Base-by-base conservation (phyloP, 2,888 invertebrate genomes). In the Pandemis corylana region DNA sequence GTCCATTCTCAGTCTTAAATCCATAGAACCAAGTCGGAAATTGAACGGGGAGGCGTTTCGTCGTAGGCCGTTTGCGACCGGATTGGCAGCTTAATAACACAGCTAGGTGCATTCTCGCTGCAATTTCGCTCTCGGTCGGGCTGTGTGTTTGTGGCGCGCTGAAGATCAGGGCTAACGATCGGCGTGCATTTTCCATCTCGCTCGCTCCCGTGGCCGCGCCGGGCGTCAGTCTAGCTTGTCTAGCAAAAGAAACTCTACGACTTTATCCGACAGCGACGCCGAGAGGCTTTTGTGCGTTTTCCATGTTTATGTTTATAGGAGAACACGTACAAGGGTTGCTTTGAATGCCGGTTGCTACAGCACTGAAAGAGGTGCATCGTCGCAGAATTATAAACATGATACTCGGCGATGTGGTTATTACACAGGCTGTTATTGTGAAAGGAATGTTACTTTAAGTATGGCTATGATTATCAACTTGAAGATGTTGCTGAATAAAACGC, bases 131-230 rank as follows among this genome's bases (percentile, higher is more conserved):
- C 94, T 94, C 94, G 93, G 93, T 94, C 93, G 94, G 93, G 91
- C 91, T 94, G 87, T 94, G 91, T 94, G 94, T 94, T 94, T 94
- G 94, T 94, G 92, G 94, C 94, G 93, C 93, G 93, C 87, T 94
- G 94, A 94, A 94, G 94, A 94, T 94, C 94, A 94, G 93, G 94
- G 94, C 94, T 94, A 94, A 94, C 94, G 94, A 94, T 94, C 93
- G 93, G 89, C 90, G 88, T 84, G 86, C 81, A 77, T 83, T 79
- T 80, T 83, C 87, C 84, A 81, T 93, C 92, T 85, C 90, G 68
- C 84, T 93, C 91, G 81, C 90, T 84, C 90, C 62, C 82, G 76
- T 41, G 7, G 56, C 81, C 59, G 77, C 79, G 77, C 72, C 77
- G 71, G 75, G 77, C 79, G 80, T 80, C 84, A 79, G 78, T 80